Evolutionary conservation across 2,113 vertebrate species (phyloP).

Genomic region (Solea senegalensis): DNA sequence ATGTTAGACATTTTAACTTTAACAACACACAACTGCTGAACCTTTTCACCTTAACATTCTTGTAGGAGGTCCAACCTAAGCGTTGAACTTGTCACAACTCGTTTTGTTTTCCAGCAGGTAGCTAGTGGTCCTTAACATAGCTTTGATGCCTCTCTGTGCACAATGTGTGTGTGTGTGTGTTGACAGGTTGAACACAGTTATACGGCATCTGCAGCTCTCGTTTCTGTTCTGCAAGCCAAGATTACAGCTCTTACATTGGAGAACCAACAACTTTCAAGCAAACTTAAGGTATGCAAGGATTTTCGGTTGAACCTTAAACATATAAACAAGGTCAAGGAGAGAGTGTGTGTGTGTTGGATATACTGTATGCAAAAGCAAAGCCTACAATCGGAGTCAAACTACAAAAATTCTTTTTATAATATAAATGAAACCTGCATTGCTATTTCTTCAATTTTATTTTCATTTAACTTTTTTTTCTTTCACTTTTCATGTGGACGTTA

Average conservation of each 20-base stretch:
- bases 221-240: conserved; percentile 89
- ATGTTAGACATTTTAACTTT: background rate
- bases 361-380: background rate
- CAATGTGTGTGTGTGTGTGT: conserved; percentile 52
- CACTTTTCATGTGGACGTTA: too few relatives aligned
- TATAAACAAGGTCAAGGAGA: background rate
- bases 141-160: conserved; percentile 49
- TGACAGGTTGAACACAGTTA: conserved; percentile 74
- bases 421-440: too few relatives aligned
- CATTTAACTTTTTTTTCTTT: too few relatives aligned
- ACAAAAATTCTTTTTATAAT: background rate
- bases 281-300: conserved; percentile 84
- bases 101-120: conserved; percentile 65
- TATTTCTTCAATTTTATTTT: too few relatives aligned
- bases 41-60: conserved; percentile 64
- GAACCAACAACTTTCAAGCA: conserved; percentile 91
- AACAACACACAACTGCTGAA: conserved; percentile 26
- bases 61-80: conserved; percentile 63
- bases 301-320: background rate
- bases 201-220: conserved; percentile 83
- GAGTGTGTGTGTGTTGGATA: background rate
- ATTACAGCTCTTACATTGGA: conserved; percentile 89
- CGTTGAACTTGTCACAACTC: conserved; percentile 60
- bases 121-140: conserved; percentile 61
- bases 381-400: background rate